Evolutionary conservation across 1,140 invertebrate genomes (phyloP).

Genomic region (Gonioctena quinquepunctata): DNA sequence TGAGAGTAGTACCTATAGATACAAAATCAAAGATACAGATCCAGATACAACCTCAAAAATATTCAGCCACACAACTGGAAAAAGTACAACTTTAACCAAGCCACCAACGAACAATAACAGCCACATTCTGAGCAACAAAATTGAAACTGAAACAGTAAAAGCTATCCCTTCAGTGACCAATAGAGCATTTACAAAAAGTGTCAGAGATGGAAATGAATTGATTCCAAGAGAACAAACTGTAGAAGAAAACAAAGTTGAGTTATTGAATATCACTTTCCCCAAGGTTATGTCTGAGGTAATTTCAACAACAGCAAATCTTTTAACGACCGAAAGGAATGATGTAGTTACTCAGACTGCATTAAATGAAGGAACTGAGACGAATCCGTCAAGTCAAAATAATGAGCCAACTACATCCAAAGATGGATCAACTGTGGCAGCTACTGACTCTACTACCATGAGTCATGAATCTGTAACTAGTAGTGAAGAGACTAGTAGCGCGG

Average conservation of each 20-base stretch:
- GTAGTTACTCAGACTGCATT: not conserved
- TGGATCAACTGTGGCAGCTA: not conserved
- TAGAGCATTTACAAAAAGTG: not conserved
- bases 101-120: conserved; percentile 26
- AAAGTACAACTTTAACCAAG: conserved; percentile 30
- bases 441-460: not conserved
- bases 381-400: not conserved
- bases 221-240: conserved; percentile 27
- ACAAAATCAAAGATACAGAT: conserved; percentile 2
- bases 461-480: not conserved
- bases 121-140: conserved; percentile 46
- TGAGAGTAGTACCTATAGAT: conserved; percentile 24
- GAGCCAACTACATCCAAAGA: not conserved
- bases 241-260: conserved; percentile 38
- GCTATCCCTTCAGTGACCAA: conserved; percentile 8
- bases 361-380: not conserved
- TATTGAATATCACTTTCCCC: conserved; percentile 27
- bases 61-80: conserved; percentile 19
- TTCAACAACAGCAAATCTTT: no score
- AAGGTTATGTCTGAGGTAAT: no score
- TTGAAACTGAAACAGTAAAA: conserved; percentile 43
- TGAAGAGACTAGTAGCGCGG: not conserved
- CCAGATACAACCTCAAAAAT: conserved; percentile 17
- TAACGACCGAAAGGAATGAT: no score
- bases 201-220: conserved; percentile 9